Conservation (phyloP, 2,888 invertebrate species). For the Phortica okadai region DNA sequence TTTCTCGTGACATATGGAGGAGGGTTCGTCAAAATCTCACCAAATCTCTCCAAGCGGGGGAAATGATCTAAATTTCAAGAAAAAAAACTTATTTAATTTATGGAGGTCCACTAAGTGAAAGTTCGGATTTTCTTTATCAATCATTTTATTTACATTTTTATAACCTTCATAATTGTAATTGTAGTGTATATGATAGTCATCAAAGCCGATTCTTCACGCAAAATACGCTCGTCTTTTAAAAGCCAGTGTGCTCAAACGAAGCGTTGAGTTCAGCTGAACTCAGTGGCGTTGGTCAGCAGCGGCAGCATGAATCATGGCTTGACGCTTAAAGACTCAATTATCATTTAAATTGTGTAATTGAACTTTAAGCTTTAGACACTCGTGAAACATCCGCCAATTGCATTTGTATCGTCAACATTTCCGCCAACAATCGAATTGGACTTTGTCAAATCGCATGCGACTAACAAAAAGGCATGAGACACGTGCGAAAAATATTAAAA, state of each 20-base stretch:
- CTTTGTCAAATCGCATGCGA: constrained; percentile 13
- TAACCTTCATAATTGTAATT: too few species aligned
- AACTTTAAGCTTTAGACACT: constrained; percentile 11
- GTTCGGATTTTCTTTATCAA: too few species aligned
- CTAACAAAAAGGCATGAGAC: background rate
- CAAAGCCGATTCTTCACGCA: too few species aligned
- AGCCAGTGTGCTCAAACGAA: background rate
- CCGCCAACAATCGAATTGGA: constrained; percentile 44
- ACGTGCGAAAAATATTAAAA: constrained; percentile 48
- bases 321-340: background rate
- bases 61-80: too few species aligned
- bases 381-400: constrained; percentile 36
- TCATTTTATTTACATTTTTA: too few species aligned
- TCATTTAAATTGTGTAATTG: constrained; percentile 24
- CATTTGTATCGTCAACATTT: constrained; percentile 57
- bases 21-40: too few species aligned
- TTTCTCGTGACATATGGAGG: too few species aligned
- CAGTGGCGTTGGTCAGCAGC: constrained; percentile 4
- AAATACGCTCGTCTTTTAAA: too few species aligned
- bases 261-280: background rate
- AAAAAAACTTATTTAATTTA: too few species aligned
- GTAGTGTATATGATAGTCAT: too few species aligned
- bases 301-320: background rate
- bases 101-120: too few species aligned
- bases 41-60: too few species aligned